Evolutionary conservation across 2,113 vertebrate genomes (phyloP).

Genomic region (Mungos mungo): DNA sequence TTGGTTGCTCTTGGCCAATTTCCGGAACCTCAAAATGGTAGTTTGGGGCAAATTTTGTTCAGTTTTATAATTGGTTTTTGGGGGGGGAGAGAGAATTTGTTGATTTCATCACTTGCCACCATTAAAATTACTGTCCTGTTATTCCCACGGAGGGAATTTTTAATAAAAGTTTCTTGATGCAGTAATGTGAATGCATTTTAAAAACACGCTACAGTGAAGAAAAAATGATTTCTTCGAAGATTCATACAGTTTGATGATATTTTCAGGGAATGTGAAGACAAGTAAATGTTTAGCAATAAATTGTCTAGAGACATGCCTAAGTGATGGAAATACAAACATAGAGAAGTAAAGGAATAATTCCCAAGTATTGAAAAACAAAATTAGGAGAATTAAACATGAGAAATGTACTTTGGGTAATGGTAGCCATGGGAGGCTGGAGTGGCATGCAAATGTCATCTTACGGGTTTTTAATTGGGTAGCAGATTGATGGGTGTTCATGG

Average conservation of each 20-base stretch:
- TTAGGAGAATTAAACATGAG: not conserved
- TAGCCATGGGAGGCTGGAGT: not conserved
- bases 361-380: not conserved
- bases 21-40: not conserved
- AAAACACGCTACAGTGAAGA: not conserved
- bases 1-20: not conserved
- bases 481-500: not conserved
- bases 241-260: not conserved
- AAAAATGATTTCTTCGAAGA: not conserved
- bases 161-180: not conserved
- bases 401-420: not conserved
- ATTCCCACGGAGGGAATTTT: not conserved
- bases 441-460: not conserved
- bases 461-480: not conserved
- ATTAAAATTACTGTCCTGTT: not conserved
- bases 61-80: not conserved
- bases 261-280: not conserved
- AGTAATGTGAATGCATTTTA: not conserved
- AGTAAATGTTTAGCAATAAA: not conserved
- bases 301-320: not conserved
- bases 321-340: not conserved
- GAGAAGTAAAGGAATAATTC: not conserved
- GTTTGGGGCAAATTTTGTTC: not conserved
- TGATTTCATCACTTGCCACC: not conserved
- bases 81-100: not conserved